Evolutionary conservation across 30 jellyfish, hydroid and myxozoan species (phyloP).

Genomic region (Clytia hemisphaerica): DNA sequence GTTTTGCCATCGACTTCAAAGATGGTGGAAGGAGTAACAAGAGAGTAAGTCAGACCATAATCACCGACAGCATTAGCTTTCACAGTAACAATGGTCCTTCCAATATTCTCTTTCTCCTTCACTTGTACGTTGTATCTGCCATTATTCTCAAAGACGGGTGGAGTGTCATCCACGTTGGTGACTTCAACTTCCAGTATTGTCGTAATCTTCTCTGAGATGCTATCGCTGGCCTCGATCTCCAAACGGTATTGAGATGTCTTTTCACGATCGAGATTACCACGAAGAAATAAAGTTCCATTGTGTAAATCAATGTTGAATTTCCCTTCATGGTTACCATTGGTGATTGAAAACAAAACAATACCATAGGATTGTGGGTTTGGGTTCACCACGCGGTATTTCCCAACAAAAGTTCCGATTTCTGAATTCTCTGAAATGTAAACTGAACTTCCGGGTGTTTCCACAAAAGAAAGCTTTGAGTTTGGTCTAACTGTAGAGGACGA

Average conservation of each 20-base stretch:
- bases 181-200: constrained; percentile 46
- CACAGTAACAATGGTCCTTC: constrained; percentile 34
- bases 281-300: constrained; percentile 29
- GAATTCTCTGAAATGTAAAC: constrained; percentile 25
- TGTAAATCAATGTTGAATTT: constrained; percentile 28
- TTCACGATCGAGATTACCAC: constrained; percentile 14
- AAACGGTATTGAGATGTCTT: not conserved
- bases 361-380: constrained; percentile 5
- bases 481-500: constrained; percentile 1
- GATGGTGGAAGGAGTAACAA: constrained; percentile 17
- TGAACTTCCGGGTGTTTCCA: not conserved
- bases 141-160: constrained; percentile 60
- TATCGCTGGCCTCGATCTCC: constrained; percentile 18
- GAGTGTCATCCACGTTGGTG: constrained; percentile 67
- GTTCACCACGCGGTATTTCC: not conserved
- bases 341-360: constrained; percentile 32
- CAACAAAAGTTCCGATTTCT: not conserved
- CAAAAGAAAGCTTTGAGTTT: not conserved
- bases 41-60: constrained; percentile 37
- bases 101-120: constrained; percentile 51
- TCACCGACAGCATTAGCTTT: constrained; percentile 66
- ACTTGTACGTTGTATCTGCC: constrained; percentile 43
- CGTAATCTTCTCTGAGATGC: not conserved
- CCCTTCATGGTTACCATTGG: constrained; percentile 55
- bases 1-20: constrained; percentile 11